Conservation (phyloP, 1,140 invertebrate species). For the Drosophila pandora region DNA sequence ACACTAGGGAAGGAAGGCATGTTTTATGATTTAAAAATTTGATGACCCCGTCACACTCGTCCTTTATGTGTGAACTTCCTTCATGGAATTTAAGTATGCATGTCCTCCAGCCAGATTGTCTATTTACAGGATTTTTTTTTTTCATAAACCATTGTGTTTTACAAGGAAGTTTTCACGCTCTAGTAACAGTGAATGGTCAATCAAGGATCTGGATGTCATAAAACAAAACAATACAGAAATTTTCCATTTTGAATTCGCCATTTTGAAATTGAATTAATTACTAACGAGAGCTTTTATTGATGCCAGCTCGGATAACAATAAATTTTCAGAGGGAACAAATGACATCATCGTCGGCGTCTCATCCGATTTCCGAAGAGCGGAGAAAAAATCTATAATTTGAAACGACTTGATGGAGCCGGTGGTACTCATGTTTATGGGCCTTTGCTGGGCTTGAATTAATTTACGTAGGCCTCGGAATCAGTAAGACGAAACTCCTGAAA, state of each 20-base stretch:
- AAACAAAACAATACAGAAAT: not conserved
- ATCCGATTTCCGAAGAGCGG: constrained; percentile 5
- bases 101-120: too few relatives aligned
- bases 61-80: not conserved
- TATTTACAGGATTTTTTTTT: too few relatives aligned
- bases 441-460: constrained; percentile 22
- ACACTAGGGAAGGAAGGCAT: constrained; percentile 2
- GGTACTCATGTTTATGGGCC: constrained; percentile 24
- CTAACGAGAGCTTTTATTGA: not conserved
- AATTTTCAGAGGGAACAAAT: constrained; percentile 11
- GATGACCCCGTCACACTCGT: constrained; percentile 17
- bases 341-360: constrained; percentile 49
- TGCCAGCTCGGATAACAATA: constrained; percentile 5
- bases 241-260: not conserved
- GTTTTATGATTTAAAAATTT: constrained; percentile 48
- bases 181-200: not conserved
- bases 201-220: not conserved
- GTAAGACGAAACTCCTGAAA: constrained; percentile 2
- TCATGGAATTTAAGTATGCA: not conserved
- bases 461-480: constrained; percentile 28
- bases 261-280: constrained; percentile 15
- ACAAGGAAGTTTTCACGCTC: not conserved
- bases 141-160: not conserved
- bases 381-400: constrained; percentile 42
- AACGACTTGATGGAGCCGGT: constrained; percentile 46